Conservation (phyloP, 2,797 vertebrate species). For the Protosalanx chinensis region DNA sequence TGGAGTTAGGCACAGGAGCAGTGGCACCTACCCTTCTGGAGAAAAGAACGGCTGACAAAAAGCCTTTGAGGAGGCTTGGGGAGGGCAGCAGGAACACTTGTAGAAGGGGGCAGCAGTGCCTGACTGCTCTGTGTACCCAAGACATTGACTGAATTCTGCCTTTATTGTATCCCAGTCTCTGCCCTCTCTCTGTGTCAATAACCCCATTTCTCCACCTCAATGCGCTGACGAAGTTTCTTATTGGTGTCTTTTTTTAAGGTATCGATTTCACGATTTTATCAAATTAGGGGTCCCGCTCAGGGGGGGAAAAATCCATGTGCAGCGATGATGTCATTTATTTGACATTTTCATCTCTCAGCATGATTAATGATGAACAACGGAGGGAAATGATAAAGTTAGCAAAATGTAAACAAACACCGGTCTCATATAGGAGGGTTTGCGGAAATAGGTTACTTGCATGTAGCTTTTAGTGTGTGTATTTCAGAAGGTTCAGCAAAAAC, state of each 20-base stretch:
- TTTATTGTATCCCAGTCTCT: slow-evolving; percentile 25
- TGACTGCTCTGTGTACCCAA: neutral
- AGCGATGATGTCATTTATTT: slow-evolving; percentile 68
- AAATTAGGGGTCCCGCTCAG: slow-evolving; percentile 65
- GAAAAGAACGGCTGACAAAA: neutral
- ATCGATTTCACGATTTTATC: slow-evolving; percentile 70
- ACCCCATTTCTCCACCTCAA: slow-evolving; percentile 46
- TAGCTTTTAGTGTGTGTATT: neutral
- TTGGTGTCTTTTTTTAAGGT: slow-evolving; percentile 61
- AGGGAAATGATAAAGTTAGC: slow-evolving; percentile 49
- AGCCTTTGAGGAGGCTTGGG: neutral
- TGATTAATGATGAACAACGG: slow-evolving; percentile 57
- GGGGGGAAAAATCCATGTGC: slow-evolving; percentile 62
- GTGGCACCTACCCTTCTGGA: neutral
- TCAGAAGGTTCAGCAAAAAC: no score
- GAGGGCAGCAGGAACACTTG: neutral
- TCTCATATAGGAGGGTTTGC: slow-evolving; percentile 17
- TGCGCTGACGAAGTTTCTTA: slow-evolving; percentile 54
- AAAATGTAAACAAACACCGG: slow-evolving; percentile 36
- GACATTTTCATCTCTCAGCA: slow-evolving; percentile 69
- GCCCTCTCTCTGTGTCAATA: slow-evolving; percentile 44
- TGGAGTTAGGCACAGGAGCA: no score
- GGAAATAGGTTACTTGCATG: neutral
- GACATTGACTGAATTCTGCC: slow-evolving; percentile 15
- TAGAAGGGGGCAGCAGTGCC: slow-evolving; percentile 11